Base-by-base conservation (phyloP, 2,797 vertebrate genomes). In the Setipinna tenuifilis region DNA sequence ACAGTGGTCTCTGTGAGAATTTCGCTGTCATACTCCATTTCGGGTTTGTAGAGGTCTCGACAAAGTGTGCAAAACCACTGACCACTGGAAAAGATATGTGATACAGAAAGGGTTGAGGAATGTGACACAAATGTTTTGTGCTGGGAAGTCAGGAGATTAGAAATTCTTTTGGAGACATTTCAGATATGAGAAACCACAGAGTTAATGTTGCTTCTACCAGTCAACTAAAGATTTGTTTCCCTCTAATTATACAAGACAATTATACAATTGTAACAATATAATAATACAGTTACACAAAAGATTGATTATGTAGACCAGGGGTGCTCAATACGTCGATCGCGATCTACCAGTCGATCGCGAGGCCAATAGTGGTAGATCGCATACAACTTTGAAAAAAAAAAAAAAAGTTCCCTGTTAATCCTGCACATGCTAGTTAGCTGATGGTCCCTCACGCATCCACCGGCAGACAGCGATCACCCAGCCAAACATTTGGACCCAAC, bases 31-130 rank as follows among this genome's bases (percentile, higher is more conserved):
- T 96, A 96, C 57, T 96, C 96, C 89, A 96, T 93, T 91, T 96
- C 97, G 0, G 96, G 96, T 82, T 93, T 92, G 12, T 87, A 86
- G 86, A 95, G 91, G 80, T 96, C 96, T 80, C 95, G 92, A 91
- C 97, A 98, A 82, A 97, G 92, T 0, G 97, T 96, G 89, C 97
- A 98, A 81, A 97, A 93, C 97, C 97, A 97, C 19, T 96, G 94
- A 82, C 96, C 96, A 1, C 97, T 98, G 93, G 21, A 87, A n/a
- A 50, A 54, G 84, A 89, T 85, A 61, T 80, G 28, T 10, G 82
- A 81, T 85, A 62, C 50, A 85, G n/a, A 89, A 83, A 65, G 71
- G 35, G 62, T n/a, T 81, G 12, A 57, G 48, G 48, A 14, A 85
- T 71, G 71, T 82, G 28, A 84, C 71, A 41, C 71, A 41, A 44